Evolutionary conservation across 2,888 invertebrate species (phyloP), one percentile per base, ranked within the genome.

Genomic region (Myopa tessellatipennis): DNA sequence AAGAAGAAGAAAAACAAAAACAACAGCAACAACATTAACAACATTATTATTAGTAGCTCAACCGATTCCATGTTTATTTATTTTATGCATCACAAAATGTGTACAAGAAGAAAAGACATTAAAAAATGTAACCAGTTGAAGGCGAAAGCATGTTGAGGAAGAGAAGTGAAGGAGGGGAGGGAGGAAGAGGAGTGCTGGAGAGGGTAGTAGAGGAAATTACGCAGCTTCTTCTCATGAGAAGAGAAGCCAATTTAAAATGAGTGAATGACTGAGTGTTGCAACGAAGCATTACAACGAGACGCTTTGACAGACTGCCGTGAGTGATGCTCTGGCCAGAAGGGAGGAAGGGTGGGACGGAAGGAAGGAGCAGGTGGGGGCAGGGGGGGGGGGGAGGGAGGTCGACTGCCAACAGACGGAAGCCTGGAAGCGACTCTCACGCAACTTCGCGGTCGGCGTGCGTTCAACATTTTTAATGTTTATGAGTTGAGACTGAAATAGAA

Each of bases 11-110:
- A 7, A 0, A 72, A 61, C 40, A 58, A 72, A 16, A 58, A 18
- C 34, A 60, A 16, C 71, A 60, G 36, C 8, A 26, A 58, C 60
- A 60, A 4, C 52, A 34, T 26, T 5, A 65, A 6, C 55, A 67
- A 34, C 55, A 55, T 10, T 55, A n/a, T n/a, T 14, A n/a, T 60
- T 69, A 14, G 76, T 60, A 45, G 3, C 55, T 12, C 16, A 5
- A 38, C 18, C 40, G 18, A 36, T 72, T 63, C 52, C 50, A 63
- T 65, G 77, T 63, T 77, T 72, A 67, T 72, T 77, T 77, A 72
- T 77, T 71, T 77, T 36, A 77, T 65, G 77, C 72, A n/a, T 63
- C 79, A 76, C 55, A 70, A 79, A 77, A 79, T 77, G 79, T 73
- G 73, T 77, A 77, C 67, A 78, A 76, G 67, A 69, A 58, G 52